Evolutionary conservation across 1,140 invertebrate species (phyloP).

Genomic region (Lasaia peninsularis): DNA sequence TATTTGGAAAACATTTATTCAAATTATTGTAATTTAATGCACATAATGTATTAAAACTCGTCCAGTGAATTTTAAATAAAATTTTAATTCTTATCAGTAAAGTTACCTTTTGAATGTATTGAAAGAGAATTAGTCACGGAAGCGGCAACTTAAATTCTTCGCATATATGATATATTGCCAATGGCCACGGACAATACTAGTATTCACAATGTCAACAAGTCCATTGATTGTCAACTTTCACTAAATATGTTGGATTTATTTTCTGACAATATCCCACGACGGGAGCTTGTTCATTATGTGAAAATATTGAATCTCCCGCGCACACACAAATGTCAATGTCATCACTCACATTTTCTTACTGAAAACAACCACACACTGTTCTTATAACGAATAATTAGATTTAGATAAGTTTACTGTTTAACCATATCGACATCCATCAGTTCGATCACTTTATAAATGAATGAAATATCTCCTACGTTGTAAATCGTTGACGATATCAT

Average conservation of each 20-base stretch:
- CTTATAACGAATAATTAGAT: neutral
- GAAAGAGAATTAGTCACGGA: neutral
- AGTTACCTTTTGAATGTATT: slow-evolving; percentile 1
- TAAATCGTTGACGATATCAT: too few species aligned
- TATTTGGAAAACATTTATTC: too few species aligned
- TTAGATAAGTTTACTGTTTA: neutral
- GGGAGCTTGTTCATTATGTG: neutral
- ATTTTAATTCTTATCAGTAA: too few species aligned
- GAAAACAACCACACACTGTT: neutral
- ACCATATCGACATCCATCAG: neutral
- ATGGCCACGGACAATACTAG: slow-evolving; percentile 4
- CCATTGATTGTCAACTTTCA: slow-evolving; percentile 6
- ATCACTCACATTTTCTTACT: slow-evolving; percentile 1
- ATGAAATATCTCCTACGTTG: neutral
- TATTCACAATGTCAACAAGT: slow-evolving; percentile 10
- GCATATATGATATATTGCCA: slow-evolving; percentile 10
- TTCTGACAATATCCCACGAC: neutral
- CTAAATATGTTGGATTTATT: neutral
- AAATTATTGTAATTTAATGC: too few species aligned
- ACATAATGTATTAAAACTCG: too few species aligned
- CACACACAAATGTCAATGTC: slow-evolving; percentile 10
- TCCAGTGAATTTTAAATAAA: too few species aligned
- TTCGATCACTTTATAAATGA: slow-evolving; percentile 1
- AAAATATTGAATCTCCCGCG: slow-evolving; percentile 10
- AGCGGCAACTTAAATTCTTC: slow-evolving; percentile 10